phyloP scores from a whole-genome alignment of 1,140 invertebrate species.

The Papilio polyxenes region DNA sequence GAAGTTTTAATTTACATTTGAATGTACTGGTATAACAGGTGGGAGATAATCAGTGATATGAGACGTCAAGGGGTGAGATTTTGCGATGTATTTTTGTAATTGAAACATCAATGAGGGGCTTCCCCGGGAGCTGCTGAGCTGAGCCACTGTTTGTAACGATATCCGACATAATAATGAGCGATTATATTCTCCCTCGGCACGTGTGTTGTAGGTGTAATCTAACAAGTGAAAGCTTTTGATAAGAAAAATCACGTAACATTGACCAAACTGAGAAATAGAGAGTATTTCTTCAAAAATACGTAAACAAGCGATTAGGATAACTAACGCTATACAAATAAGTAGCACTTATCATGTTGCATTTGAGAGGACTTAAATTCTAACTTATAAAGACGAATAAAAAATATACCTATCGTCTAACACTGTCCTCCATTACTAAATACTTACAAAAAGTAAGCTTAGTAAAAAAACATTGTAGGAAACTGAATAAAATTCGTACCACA shows the following conservation, averaged over 20 bases:
- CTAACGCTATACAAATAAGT: too few relatives aligned
- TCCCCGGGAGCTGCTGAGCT: conserved; percentile 12
- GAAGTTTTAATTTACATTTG: conserved; percentile 9
- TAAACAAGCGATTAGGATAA: neutral
- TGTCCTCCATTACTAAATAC: neutral
- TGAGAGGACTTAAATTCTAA: neutral
- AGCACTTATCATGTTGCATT: too few relatives aligned
- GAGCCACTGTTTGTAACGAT: conserved; percentile 26
- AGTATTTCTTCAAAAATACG: neutral
- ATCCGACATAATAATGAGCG: conserved; percentile 27
- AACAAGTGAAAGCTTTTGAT: conserved; percentile 1
- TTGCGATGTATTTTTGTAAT: conserved; percentile 48
- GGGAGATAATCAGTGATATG: conserved; percentile 63
- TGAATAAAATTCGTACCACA: neutral
- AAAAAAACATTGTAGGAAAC: neutral
- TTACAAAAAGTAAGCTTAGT: too few relatives aligned
- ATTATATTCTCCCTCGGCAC: conserved; percentile 18
- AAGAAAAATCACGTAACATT: neutral
- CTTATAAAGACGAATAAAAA: neutral
- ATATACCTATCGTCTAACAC: neutral
- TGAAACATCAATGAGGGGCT: conserved; percentile 39
- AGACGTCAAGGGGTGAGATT: conserved; percentile 51
- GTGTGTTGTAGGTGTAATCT: conserved; percentile 8
- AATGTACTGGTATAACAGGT: conserved; percentile 64
- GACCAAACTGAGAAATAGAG: neutral